A percentile compares a stretch with the other conserved stretches of the same genome.
These are phyloP conservation scores for Anguilla japonica DNA, from an alignment of 2,113 vertebrate species.

Conservation along the genomic window DNA sequence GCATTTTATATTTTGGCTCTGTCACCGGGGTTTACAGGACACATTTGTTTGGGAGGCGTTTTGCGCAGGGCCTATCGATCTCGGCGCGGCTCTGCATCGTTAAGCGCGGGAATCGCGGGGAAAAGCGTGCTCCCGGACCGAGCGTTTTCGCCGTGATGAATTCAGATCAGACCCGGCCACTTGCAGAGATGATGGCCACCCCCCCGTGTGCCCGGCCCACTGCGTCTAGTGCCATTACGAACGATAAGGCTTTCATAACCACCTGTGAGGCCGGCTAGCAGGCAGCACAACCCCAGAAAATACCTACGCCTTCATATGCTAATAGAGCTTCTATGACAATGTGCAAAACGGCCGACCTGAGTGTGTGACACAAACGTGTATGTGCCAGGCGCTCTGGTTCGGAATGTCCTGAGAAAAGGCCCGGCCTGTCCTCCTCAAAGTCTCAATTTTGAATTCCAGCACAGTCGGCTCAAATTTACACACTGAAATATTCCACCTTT, in stretches of 20 bases:
- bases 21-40: conserved; percentile 33
- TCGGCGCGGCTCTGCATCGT: conserved; percentile 5
- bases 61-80: not conserved
- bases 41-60: conserved; percentile 30
- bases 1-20: conserved; percentile 21
- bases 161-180: conserved; percentile 36
- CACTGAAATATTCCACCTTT: not conserved
- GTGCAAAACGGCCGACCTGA: not conserved
- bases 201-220: not conserved
- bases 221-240: not conserved
- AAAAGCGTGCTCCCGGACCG: not conserved
- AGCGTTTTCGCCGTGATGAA: conserved; percentile 5
- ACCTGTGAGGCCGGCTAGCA: not conserved
- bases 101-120: conserved; percentile 27
- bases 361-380: not conserved
- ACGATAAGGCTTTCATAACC: not conserved
- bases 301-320: not conserved
- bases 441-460: not conserved
- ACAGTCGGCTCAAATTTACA: not conserved
- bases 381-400: not conserved
- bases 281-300: not conserved
- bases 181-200: conserved; percentile 18
- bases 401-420: not conserved
- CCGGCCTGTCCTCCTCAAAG: not conserved
- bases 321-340: not conserved